Evolutionary conservation across 2,113 vertebrate genomes (phyloP).

Genomic region (Lamprotornis superbus): DNA sequence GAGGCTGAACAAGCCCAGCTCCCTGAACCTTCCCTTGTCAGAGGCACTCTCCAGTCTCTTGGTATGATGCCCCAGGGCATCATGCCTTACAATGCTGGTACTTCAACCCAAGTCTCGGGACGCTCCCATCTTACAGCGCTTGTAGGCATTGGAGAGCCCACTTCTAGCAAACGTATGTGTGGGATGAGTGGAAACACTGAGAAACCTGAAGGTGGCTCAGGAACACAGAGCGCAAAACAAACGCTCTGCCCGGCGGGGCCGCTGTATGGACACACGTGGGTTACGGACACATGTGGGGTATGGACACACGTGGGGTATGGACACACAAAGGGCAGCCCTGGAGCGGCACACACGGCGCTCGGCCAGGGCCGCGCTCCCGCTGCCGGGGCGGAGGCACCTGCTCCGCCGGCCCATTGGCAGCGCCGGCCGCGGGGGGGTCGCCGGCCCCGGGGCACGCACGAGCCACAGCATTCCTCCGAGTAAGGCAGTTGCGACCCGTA

Average conservation of each 20-base stretch:
- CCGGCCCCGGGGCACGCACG: too few species aligned
- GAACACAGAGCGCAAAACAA: accelerated
- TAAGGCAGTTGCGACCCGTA: accelerated
- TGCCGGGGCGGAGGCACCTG: neutral
- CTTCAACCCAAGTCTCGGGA: neutral
- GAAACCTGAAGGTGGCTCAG: neutral
- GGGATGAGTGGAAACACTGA: accelerated
- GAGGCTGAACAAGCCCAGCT: neutral
- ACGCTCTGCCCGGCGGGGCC: neutral
- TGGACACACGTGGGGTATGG: accelerated
- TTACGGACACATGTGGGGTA: accelerated
- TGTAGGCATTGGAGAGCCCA: neutral
- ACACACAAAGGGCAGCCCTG: neutral
- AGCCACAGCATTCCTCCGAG: too few species aligned
- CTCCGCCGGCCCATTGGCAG: neutral
- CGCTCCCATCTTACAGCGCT: too few species aligned
- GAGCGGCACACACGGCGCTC: accelerated
- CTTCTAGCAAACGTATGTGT: accelerated
- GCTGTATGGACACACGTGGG: too few species aligned
- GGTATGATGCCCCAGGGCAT: neutral
- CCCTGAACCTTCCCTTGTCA: too few species aligned
- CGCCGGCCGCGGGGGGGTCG: neutral
- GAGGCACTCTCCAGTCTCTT: neutral
- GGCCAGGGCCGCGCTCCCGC: neutral
- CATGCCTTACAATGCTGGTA: neutral